Evolutionary conservation across 2,797 vertebrate genomes (phyloP), one percentile per base, ranked within the genome.

Genomic region (Pelochelys cantorii): DNA sequence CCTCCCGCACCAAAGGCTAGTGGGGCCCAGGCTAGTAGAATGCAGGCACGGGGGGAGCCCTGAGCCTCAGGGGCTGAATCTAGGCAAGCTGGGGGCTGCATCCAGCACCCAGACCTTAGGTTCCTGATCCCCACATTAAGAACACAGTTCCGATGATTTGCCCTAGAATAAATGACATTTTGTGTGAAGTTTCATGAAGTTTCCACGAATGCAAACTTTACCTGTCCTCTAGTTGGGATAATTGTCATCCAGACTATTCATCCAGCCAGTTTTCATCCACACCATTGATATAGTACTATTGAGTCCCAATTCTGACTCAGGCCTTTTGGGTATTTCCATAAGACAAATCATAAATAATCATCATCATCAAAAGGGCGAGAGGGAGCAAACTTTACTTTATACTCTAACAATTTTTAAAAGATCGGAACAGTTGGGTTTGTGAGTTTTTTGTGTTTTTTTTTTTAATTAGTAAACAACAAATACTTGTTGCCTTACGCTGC

Each of bases 241-340:
- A 54, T 5, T 77, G 84, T 81, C 56, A 15, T 81, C 2, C 20
- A 4, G 18, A 25, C 84, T n/a, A 10, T 29, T 54, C 53, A 54
- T 54, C 14, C 53, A 54, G 53, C 53, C 53, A 54, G 11, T 13
- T 54, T 54, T 54, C 53, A 54, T 54, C 27, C 83, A 11, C 23
- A 12, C 8, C 7, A 0, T 56, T 80, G 37, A 1, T 15, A 12
- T n/a, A 81, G 31, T 27, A 37, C 15, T 3, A 0, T 5, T 79
- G 55, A 42, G 42, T 27, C 84, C 71, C 54, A 9, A 14, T 59
- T 9, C 18, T 34, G n/a, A 34, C 65, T 34, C 31, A 68, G n/a
- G n/a, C n/a, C n/a, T 68, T 68, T n/a, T 0, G 0, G 25, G 14
- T 12, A 68, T 11, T 65, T 80, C n/a, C 10, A 3, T 1, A 2